Conservation (phyloP, 1,140 invertebrate genomes). For the Bilobella aurantiaca region DNA sequence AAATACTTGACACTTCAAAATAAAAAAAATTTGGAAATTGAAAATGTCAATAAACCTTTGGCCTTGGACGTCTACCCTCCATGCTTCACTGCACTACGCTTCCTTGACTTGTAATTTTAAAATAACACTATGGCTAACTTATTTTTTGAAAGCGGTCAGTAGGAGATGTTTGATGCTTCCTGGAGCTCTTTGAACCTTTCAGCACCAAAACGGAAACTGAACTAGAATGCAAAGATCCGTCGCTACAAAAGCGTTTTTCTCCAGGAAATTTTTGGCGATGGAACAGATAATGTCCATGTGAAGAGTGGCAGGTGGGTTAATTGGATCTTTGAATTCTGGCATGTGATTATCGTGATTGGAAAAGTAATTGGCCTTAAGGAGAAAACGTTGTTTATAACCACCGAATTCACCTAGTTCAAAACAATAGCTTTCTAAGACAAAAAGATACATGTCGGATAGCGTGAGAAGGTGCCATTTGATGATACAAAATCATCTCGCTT, state of each 20-base stretch:
- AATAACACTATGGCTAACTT: neutral
- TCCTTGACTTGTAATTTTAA: constrained; percentile 3
- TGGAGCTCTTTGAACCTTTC: neutral
- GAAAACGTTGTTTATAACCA: neutral
- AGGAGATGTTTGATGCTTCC: no score
- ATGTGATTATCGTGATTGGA: no score
- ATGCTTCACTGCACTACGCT: constrained; percentile 5
- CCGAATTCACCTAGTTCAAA: neutral
- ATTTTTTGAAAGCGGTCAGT: neutral
- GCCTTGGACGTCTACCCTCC: constrained; percentile 26
- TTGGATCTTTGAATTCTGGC: constrained; percentile 15
- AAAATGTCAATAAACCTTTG: constrained; percentile 21
- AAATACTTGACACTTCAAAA: neutral
- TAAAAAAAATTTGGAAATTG: neutral
- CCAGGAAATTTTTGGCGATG: no score
- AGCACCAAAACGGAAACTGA: neutral
- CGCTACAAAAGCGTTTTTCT: neutral
- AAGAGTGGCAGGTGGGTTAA: constrained; percentile 24
- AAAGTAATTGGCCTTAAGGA: neutral
- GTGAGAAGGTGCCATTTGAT: constrained; percentile 31
- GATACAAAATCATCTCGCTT: constrained; percentile 15
- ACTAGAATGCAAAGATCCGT: neutral
- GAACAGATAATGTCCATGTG: constrained; percentile 19
- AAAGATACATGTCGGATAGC: constrained; percentile 19
- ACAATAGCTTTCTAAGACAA: neutral